Evolutionary conservation across 2,797 vertebrate genomes (phyloP), one percentile per base, ranked within the genome.

Genomic region (Acipenser ruthenus): DNA sequence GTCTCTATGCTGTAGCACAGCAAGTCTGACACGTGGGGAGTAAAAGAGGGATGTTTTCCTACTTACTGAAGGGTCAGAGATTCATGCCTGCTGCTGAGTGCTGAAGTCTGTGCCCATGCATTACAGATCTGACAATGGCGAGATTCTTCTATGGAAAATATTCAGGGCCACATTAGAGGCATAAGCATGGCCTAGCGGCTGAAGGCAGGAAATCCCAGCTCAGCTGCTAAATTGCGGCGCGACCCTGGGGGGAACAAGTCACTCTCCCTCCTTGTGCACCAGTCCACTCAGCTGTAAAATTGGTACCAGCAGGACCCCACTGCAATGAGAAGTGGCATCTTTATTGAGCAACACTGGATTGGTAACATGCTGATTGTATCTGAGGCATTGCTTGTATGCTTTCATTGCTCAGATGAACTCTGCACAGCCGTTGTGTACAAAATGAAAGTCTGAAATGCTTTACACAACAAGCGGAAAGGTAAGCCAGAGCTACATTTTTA

Each of bases 321-420:
- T 66, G 60, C 64, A 67, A 62, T 71, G 23, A 60, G 52, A 60
- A 51, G 60, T 67, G 12, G 74, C 60, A 1, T 70, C 77, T 82
- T 83, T 77, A 76, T 77, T 70, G 79, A 80, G 82, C 80, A 78
- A 81, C 81, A 72, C 72, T 37, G 74, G 78, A 78, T 85, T 37
- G 37, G 37, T 37, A 37, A 37, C 37, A 37, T 37, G 37, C 37
- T 37, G 37, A 37, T 37, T 37, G 37, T 37, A 5, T 37, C 37
- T 37, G 37, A 37, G 37, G 37, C 37, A 37, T 37, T 37, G 37
- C 37, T 37, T 37, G 37, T 37, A 37, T 37, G 37, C 37, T 37
- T 37, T 37, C 37, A 5, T 37, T 37, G 37, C 37, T 5, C 37
- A 37, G 37, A 37, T 37, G 37, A 37, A 37, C 37, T 37, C 37